Evolutionary conservation across 2,113 vertebrate species (phyloP).

Genomic region (Hemicordylus capensis): DNA sequence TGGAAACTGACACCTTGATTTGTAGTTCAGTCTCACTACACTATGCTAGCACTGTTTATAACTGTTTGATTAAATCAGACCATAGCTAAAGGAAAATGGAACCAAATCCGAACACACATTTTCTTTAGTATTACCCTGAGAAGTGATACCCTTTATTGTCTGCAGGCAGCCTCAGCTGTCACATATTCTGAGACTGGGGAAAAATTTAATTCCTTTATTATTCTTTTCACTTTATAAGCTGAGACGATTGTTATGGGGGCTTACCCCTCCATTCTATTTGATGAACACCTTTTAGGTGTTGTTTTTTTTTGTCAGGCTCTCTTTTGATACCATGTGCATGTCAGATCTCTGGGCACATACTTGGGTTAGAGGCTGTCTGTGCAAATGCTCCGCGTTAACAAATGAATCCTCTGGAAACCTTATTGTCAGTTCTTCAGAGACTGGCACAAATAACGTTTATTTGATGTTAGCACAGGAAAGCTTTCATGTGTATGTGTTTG

Average conservation of each 20-base stretch:
- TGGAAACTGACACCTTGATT: no score
- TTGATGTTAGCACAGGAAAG: constrained; percentile 21
- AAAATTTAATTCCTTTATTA: not conserved
- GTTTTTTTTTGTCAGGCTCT: not conserved
- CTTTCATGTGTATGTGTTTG: constrained; percentile 33
- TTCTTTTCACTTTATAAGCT: not conserved
- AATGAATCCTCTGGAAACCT: constrained; percentile 15
- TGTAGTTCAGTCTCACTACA: no score
- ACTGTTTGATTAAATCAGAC: no score
- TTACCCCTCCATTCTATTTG: not conserved
- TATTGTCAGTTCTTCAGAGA: constrained; percentile 31
- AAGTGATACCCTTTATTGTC: no score
- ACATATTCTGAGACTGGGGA: not conserved
- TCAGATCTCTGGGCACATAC: constrained; percentile 1
- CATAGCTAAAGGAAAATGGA: no score
- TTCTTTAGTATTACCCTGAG: no score
- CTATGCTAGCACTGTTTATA: no score
- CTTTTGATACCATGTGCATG: not conserved
- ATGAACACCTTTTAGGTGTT: not conserved
- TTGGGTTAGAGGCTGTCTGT: constrained; percentile 23
- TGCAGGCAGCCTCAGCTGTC: no score
- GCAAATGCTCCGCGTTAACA: constrained; percentile 7
- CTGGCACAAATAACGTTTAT: constrained; percentile 27
- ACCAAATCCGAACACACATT: no score
- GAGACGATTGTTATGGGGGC: not conserved